Conservation (phyloP, 1,140 invertebrate species). For the Diabrotica virgifera region DNA sequence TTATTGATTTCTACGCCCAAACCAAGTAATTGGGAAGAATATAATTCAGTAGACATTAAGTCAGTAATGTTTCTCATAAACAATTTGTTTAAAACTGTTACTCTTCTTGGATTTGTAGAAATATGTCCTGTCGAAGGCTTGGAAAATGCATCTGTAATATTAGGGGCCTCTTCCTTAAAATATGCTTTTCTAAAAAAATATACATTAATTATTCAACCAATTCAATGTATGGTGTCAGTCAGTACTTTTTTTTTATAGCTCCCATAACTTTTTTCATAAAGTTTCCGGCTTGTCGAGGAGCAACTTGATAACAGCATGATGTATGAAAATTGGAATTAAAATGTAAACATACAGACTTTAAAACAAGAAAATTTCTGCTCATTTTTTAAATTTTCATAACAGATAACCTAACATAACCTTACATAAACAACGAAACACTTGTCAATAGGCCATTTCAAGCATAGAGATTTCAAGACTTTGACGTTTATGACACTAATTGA, state of each 20-base stretch:
- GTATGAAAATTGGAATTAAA: constrained; percentile 7
- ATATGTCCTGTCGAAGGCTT: constrained; percentile 24
- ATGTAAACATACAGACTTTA: background rate
- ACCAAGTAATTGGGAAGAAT: constrained; percentile 57
- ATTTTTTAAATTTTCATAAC: background rate
- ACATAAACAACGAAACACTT: too few relatives aligned
- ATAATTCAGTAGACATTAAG: constrained; percentile 65
- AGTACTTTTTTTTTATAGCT: constrained; percentile 25
- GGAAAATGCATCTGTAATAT: constrained; percentile 23
- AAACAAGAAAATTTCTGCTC: background rate
- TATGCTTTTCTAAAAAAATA: constrained; percentile 30
- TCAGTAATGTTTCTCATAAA: constrained; percentile 78
- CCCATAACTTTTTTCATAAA: constrained; percentile 28
- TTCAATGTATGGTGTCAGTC: too few relatives aligned
- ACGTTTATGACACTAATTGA: too few relatives aligned
- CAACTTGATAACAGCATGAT: background rate
- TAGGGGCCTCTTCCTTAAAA: constrained; percentile 14
- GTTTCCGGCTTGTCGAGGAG: constrained; percentile 19
- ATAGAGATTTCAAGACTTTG: too few relatives aligned
- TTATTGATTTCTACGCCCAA: constrained; percentile 65
- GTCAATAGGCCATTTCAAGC: too few relatives aligned
- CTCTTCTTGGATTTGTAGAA: constrained; percentile 44
- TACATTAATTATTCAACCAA: too few relatives aligned
- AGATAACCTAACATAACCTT: constrained; percentile 20
- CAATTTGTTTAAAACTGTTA: constrained; percentile 68